phyloP scores from a whole-genome alignment of 2,888 invertebrate species.

The Cyrtodaria siliqua region DNA sequence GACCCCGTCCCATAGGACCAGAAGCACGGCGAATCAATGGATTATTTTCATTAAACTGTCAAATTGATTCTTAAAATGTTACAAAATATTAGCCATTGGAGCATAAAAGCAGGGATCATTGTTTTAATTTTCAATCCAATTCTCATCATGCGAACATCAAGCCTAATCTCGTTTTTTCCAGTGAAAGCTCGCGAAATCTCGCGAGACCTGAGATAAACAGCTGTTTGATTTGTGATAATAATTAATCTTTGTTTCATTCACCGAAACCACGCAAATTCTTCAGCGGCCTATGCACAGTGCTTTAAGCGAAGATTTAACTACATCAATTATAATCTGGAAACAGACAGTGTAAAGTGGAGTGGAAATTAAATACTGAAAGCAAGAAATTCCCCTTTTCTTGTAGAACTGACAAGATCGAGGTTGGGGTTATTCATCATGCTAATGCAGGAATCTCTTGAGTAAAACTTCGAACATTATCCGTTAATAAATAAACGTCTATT shows the following conservation, averaged over 20 bases:
- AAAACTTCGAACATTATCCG: too few species aligned
- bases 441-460: too few species aligned
- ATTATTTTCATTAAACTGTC: constrained; percentile 69
- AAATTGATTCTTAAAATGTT: constrained; percentile 67
- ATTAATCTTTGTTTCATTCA: constrained; percentile 64
- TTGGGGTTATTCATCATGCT: too few species aligned
- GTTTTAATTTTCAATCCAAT: constrained; percentile 65
- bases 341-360: constrained; percentile 23
- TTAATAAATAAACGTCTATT: too few species aligned
- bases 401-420: too few species aligned
- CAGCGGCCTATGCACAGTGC: constrained; percentile 20
- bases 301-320: constrained; percentile 24
- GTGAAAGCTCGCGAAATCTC: constrained; percentile 53
- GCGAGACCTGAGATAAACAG: constrained; percentile 64
- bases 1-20: constrained; percentile 42
- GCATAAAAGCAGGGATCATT: constrained; percentile 58
- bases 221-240: constrained; percentile 67
- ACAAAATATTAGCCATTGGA: constrained; percentile 63
- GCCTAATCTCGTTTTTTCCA: constrained; percentile 51
- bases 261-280: constrained; percentile 32
- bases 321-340: constrained; percentile 50
- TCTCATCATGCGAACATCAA: constrained; percentile 62
- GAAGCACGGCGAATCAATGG: constrained; percentile 47
- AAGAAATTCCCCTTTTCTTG: not conserved
- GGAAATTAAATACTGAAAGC: constrained; percentile 25